Evolutionary conservation across 2,888 invertebrate species (phyloP), one percentile per base, ranked within the genome.

Genomic region (Lycophotia porphyrea): DNA sequence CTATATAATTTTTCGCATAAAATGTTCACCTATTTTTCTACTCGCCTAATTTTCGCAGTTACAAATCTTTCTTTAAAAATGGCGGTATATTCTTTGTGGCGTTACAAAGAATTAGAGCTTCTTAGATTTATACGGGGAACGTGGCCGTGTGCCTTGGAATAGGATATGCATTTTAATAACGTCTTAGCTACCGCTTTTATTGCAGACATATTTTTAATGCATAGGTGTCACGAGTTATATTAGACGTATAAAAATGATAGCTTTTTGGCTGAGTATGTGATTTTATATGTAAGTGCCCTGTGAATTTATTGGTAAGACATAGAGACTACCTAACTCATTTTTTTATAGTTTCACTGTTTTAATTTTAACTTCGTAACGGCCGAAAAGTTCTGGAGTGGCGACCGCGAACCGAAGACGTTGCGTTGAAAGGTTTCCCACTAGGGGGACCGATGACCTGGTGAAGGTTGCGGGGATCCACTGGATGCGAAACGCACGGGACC

Each of bases 141-240:
- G 89, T 90, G 90, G 81, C 68, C 84, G 78, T 66, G 52, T 76
- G 82, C 70, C 61, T 76, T 55, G 80, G 78, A 84, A 87, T 85
- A 71, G 85, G 88, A 88, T 87, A 85, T 91, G 90, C 89, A 91
- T 91, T 91, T 90, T 91, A 90, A 90, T 90, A 89, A 83, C 78
- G 66, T 73, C 76, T 79, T 82, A 82, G 78, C 73, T 63, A 9
- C 66, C 65, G 66, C 42, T 78, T 85, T 84, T 87, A 87, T 87
- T 83, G 87, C 85, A 63, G 63, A 74, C 74, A 84, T 85, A 86
- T 86, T 87, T 80, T 85, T 87, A 87, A 84, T 81, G 76, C 80
- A 84, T 82, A 85, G 61, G 66, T 80, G 80, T 73, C 87, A 71
- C 78, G 71, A 75, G 76, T 80, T 78, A 71, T 76, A 77, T 81